Evolutionary conservation across 2,113 vertebrate genomes (phyloP).

Genomic region (Platichthys stellatus): DNA sequence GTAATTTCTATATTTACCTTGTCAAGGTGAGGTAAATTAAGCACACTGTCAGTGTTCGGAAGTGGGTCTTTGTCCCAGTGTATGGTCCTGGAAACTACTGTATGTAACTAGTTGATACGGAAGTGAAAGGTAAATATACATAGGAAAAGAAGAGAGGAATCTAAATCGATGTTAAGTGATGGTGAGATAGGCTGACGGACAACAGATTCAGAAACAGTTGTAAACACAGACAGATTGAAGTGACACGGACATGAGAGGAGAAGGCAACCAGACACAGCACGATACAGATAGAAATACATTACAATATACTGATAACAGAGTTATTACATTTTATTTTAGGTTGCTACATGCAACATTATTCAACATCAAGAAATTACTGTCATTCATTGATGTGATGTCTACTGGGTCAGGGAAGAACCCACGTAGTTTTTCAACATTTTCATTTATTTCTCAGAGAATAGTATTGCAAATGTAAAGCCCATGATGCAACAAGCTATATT

Average conservation of each 20-base stretch:
- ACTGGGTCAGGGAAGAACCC: too few species aligned
- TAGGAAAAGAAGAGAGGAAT: background rate
- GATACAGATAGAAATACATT: background rate
- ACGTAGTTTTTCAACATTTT: too few species aligned
- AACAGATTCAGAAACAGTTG: background rate
- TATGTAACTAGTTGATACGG: background rate
- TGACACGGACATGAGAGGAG: background rate
- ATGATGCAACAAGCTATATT: too few species aligned
- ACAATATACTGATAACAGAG: background rate
- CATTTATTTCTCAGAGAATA: too few species aligned
- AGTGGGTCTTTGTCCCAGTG: background rate
- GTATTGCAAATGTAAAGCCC: too few species aligned
- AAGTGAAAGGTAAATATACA: background rate
- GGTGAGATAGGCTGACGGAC: background rate
- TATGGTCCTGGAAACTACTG: background rate
- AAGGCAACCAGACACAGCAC: background rate
- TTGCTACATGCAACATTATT: conserved; percentile 41
- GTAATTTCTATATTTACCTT: conserved; percentile 3
- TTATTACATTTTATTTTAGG: conserved; percentile 1
- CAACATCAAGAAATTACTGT: background rate
- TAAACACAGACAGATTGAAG: background rate
- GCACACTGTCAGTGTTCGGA: background rate
- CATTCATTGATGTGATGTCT: background rate
- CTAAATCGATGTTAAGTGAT: background rate
- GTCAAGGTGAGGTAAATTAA: conserved; percentile 8